Conservation (phyloP, 2,888 invertebrate species). For the Melieria picta region DNA sequence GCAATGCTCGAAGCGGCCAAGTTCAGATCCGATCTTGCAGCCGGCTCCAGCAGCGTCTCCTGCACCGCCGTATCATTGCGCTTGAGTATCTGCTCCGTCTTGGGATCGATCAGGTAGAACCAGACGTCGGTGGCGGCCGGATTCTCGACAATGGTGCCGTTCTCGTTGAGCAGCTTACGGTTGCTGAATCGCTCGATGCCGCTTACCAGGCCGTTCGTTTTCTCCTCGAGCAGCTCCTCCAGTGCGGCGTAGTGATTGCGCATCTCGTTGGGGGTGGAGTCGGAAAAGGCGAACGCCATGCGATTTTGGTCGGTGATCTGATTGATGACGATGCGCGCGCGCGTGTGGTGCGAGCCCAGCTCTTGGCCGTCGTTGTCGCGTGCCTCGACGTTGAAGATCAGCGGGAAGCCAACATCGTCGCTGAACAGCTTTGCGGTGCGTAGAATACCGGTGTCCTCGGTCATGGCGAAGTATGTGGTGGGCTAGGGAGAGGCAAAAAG, state of each 20-base stretch:
- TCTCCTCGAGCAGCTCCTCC: conserved; percentile 68
- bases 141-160: conserved; percentile 78
- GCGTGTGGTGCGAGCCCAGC: conserved; percentile 65
- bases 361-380: conserved; percentile 67
- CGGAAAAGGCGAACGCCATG: conserved; percentile 80
- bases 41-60: conserved; percentile 73
- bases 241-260: conserved; percentile 68
- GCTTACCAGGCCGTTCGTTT: conserved; percentile 75
- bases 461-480: conserved; percentile 75
- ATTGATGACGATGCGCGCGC: conserved; percentile 69
- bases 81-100: conserved; percentile 76
- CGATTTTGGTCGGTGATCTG: conserved; percentile 81
- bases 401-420: conserved; percentile 75
- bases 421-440: conserved; percentile 80
- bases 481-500: conserved; percentile 48
- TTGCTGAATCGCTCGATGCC: conserved; percentile 87
- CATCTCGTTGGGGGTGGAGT: conserved; percentile 78
- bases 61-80: conserved; percentile 78
- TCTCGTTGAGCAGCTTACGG: conserved; percentile 76
- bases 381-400: conserved; percentile 78
- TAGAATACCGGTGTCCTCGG: conserved; percentile 79
- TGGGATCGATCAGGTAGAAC: conserved; percentile 87
- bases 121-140: conserved; percentile 84
- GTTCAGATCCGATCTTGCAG: conserved; percentile 74
- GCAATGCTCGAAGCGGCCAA: conserved; percentile 76